Base-by-base conservation (phyloP, 2,113 vertebrate genomes). In the Petromus typicus region DNA sequence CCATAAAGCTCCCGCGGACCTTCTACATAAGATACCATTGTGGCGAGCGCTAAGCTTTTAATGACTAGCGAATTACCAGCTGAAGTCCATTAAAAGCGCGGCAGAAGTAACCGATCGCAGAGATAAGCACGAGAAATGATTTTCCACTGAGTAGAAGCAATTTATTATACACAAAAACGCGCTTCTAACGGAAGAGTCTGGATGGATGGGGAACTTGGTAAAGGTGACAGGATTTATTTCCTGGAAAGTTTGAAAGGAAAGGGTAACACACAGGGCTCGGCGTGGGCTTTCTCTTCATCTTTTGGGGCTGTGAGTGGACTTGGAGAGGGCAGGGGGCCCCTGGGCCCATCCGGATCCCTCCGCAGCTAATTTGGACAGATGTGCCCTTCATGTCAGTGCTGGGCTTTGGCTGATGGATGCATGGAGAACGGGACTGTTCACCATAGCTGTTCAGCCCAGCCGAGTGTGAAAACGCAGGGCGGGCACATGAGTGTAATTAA, bases 1-100 rank as follows among this genome's bases (percentile, higher is more conserved):
- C 98, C 99, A 98, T 98, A 99, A 99, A 99, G 98, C 99, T 98
- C 98, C 98, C 98, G 98, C 98, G 99, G 99, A 99, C 99, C 98
- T 98, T 98, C 98, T 98, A 98, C 98, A 98, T 98, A 99, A 98
- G 99, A 98, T 99, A 98, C 99, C 98, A 99, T 99, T 99, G 99
- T 99, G 99, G 98, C 98, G 98, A 98, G 98, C 98, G 98, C 97
- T 98, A 98, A 99, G 99, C 99, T 98, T 99, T 99, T 99, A 99
- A 99, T 99, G 98, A 99, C 98, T 98, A 97, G 99, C 98, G 97
- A 96, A 98, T 99, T 99, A 99, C 99, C 99, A 99, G 98, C 99
- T 99, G 98, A 99, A 99, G 98, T 98, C 99, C 99, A 99, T 99
- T 99, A 98, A 98, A 75, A 97, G 98, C 97, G 96, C 93, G 75